phyloP scores from a whole-genome alignment of 2,888 invertebrate genomes.

The Cistogaster globosa region DNA sequence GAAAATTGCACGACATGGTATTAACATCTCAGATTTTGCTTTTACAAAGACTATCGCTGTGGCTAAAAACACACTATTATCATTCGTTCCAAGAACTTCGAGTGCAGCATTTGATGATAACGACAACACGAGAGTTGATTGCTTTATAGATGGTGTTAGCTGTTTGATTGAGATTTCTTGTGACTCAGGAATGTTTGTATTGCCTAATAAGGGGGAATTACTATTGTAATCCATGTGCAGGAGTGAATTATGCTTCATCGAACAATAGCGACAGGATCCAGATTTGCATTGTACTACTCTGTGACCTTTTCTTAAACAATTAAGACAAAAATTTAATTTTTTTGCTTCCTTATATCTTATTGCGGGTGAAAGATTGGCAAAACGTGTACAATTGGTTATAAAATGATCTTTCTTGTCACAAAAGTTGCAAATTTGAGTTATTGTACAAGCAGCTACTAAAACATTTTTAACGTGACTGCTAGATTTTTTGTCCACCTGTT shows the following conservation, averaged over 20 bases:
- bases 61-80: conserved; percentile 49
- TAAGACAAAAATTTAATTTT: conserved; percentile 59
- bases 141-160: background rate
- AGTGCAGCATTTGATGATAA: background rate
- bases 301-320: conserved; percentile 67
- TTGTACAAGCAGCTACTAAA: conserved; percentile 24
- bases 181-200: background rate
- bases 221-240: conserved; percentile 52
- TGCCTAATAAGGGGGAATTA: background rate
- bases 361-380: conserved; percentile 35
- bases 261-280: conserved; percentile 58
- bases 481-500: conserved; percentile 17
- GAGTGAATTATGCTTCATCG: conserved; percentile 63
- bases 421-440: conserved; percentile 14
- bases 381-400: conserved; percentile 35
- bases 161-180: background rate
- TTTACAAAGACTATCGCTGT: conserved; percentile 52
- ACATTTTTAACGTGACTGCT: conserved; percentile 17
- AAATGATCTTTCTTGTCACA: conserved; percentile 45
- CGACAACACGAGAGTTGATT: conserved; percentile 19
- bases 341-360: conserved; percentile 51
- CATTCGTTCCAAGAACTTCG: conserved; percentile 4
- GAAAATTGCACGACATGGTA: conserved; percentile 44
- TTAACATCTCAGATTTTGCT: conserved; percentile 25
- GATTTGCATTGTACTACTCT: conserved; percentile 62